phyloP scores from a whole-genome alignment of 2,113 vertebrate genomes.

The Candoia aspera region DNA sequence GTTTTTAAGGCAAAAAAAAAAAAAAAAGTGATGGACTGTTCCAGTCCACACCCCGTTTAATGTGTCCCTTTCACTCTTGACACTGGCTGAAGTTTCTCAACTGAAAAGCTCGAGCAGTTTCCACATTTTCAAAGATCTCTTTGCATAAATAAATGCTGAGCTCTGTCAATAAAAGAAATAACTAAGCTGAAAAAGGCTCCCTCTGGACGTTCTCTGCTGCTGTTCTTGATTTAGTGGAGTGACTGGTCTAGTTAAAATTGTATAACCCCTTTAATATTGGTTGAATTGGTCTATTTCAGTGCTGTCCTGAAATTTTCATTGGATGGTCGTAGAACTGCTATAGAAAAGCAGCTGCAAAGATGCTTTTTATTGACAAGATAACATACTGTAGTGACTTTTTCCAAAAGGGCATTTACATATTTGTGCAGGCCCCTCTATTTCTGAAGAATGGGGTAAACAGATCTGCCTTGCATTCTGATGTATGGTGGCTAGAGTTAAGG shows the following conservation, averaged over 20 bases:
- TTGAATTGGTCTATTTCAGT: not conserved
- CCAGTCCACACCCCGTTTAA: no score
- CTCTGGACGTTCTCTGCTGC: not conserved
- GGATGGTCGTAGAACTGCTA: no score
- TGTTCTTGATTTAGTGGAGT: not conserved
- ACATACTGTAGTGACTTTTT: not conserved
- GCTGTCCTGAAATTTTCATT: not conserved
- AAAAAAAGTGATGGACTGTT: no score
- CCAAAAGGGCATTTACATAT: not conserved
- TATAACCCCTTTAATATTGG: not conserved
- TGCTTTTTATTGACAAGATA: not conserved
- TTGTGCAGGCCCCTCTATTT: not conserved
- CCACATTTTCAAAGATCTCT: not conserved
- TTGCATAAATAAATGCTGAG: not conserved
- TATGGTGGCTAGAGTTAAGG: not conserved
- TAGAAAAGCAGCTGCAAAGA: not conserved
- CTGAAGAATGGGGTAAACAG: not conserved
- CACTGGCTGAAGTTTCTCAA: not conserved
- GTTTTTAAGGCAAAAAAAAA: no score
- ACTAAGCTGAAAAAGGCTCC: not conserved
- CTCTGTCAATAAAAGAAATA: not conserved
- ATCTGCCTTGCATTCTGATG: not conserved
- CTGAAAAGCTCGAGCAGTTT: not conserved
- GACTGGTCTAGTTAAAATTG: not conserved
- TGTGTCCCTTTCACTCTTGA: not conserved